Base-by-base conservation (phyloP, 2,888 invertebrate species). In the Tenthredo livida region DNA sequence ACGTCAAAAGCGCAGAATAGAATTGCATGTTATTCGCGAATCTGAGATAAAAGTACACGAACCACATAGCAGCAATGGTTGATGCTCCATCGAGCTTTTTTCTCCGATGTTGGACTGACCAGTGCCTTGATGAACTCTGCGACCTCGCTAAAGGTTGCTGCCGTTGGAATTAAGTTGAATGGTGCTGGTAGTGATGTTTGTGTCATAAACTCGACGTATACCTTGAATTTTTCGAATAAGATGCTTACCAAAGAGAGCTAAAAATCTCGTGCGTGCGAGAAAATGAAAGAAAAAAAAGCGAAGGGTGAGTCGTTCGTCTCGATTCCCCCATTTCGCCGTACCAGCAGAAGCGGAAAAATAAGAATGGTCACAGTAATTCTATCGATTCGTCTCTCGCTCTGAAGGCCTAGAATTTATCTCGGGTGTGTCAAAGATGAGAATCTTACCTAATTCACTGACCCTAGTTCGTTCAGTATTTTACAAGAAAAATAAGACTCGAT, bases 201-300 rank as follows among this genome's bases (percentile, higher is more conserved):
- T 86, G 95, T 94, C 95, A 97, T 96, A 91, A 96, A 96, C 90
- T 96, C 95, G 88, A 97, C 93, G 94, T 97, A 97, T 84, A 97
- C 95, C 91, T 93, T 40, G 21, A 61, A 40, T 84, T 73, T 47
- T 37, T 78, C 21, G 29, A 21, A 12, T 70, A 33, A 43, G 37
- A 73, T 5, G 29, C 83, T 67, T 72, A 72, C 17, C 77, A 83
- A 84, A 85, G 10, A 72, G 37, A 58, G 25, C 40, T 6, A 17
- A 54, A 72, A 21, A 6, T n/a, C n/a, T n/a, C 2, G 61, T 17
- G 10, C 61, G 10, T 33, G 17, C 25, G 9, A 40, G 75, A 15
- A 37, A 58, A 1, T 21, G 25, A 25, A 10, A 21, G 10, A 73
- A 4, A 21, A 21, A 43, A 33, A 4, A 67, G 29, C 33, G 67